These are phyloP conservation scores for Charanyca ferruginea DNA, from an alignment of 2,888 invertebrate genomes.

Conservation along the genomic window DNA sequence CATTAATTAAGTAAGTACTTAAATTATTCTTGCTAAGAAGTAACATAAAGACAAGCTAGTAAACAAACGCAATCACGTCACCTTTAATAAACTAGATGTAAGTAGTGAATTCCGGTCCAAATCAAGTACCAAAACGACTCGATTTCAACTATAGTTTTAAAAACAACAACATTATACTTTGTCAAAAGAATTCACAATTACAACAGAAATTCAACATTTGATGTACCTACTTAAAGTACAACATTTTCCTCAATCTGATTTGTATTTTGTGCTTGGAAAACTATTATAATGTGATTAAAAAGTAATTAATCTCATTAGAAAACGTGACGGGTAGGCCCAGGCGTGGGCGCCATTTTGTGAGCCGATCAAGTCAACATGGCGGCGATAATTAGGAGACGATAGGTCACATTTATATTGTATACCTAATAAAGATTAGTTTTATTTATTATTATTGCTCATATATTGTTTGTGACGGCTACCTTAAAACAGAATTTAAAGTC, in stretches of 20 bases:
- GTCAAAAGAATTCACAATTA: not conserved
- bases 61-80: not conserved
- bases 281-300: constrained; percentile 80
- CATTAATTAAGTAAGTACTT: not conserved
- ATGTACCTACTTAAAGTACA: not conserved
- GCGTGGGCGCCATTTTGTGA: constrained; percentile 49
- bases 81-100: constrained; percentile 3
- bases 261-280: constrained; percentile 59
- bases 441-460: constrained; percentile 3
- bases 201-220: not conserved
- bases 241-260: constrained; percentile 75
- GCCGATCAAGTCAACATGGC: constrained; percentile 18
- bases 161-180: not conserved
- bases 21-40: constrained; percentile 14
- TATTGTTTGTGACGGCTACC: constrained; percentile 17
- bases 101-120: constrained; percentile 4
- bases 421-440: constrained; percentile 26
- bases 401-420: constrained; percentile 30
- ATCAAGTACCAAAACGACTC: constrained; percentile 4
- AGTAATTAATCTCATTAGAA: constrained; percentile 74
- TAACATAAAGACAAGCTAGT: not conserved
- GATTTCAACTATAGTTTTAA: constrained; percentile 6
- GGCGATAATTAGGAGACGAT: constrained; percentile 31
- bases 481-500: constrained; percentile 1
- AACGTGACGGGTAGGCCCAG: constrained; percentile 49